Conservation (phyloP, 2,797 vertebrate genomes). For the Nyctalus aviator region DNA sequence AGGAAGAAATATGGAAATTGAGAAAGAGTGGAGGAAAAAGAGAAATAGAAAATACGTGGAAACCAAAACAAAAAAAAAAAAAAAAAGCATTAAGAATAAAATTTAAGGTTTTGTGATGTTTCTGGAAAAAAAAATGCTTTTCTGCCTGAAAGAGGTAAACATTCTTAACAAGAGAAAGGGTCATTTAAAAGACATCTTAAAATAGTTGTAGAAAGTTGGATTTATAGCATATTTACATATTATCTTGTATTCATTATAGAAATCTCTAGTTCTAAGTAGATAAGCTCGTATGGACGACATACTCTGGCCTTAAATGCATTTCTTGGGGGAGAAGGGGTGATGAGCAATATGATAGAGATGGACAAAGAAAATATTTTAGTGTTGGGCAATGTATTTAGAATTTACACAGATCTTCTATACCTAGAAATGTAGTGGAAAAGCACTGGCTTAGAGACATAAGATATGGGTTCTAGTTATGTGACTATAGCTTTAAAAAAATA, state of each 20-base stretch:
- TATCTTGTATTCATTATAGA: background rate
- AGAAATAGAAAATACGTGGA: background rate
- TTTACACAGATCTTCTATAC: background rate
- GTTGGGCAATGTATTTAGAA: background rate
- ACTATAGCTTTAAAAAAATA: background rate
- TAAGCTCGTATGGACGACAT: background rate
- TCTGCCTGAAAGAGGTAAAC: constrained; percentile 7
- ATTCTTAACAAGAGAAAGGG: constrained; percentile 28
- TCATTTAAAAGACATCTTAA: constrained; percentile 50
- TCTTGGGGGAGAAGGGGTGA: background rate
- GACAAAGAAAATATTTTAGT: background rate
- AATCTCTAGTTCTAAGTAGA: background rate
- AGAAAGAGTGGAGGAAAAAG: background rate
- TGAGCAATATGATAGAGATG: background rate
- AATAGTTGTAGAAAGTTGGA: background rate
- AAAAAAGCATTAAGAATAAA: background rate
- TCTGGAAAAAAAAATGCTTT: background rate
- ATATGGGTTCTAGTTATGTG: background rate
- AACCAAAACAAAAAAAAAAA: background rate
- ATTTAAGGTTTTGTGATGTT: background rate
- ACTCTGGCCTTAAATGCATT: background rate
- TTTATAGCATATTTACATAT: constrained; percentile 11
- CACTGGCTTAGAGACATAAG: too few species aligned
- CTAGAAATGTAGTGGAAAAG: background rate
- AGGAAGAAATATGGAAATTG: background rate